A percentile compares a stretch with the other conserved stretches of the same genome.
Conservation (phyloP, 2,888 invertebrate species). For the Heteromurus nitidus region DNA sequence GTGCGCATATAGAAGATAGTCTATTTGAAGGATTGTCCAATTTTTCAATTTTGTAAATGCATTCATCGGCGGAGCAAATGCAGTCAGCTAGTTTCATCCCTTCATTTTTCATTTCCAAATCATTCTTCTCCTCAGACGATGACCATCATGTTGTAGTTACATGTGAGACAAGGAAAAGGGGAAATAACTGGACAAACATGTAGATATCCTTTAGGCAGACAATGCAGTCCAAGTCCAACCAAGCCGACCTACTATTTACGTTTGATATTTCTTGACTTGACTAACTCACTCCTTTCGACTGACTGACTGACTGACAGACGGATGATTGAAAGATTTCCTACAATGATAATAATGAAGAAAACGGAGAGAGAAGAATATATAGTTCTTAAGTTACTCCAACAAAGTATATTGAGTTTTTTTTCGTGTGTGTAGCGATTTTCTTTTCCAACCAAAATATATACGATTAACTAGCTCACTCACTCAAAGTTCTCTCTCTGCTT, state of each 20-base stretch:
- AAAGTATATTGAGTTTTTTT: conserved; percentile 2
- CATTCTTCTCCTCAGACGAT: neutral
- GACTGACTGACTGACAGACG: conserved; percentile 59
- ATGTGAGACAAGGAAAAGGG: no score
- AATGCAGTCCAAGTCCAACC: neutral
- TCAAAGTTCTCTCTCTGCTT: neutral
- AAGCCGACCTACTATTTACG: neutral
- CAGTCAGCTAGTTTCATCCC: neutral
- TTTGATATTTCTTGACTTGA: conserved; percentile 25
- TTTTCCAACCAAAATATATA: conserved; percentile 33
- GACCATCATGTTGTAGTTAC: no score
- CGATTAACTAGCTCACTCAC: conserved; percentile 44
- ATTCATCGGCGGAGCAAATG: no score
- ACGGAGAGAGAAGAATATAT: conserved; percentile 10
- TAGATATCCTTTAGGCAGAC: neutral
- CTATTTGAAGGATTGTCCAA: no score
- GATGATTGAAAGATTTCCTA: conserved; percentile 62
- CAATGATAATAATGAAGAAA: conserved; percentile 57
- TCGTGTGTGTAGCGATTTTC: neutral
- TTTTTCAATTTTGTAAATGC: conserved; percentile 11
- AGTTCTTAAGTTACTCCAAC: neutral
- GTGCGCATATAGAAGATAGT: no score
- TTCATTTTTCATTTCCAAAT: conserved; percentile 6
- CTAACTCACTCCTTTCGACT: conserved; percentile 43
- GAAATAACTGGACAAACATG: neutral